Conservation (phyloP, 2,797 vertebrate genomes). For the Meriones psammophilus region DNA sequence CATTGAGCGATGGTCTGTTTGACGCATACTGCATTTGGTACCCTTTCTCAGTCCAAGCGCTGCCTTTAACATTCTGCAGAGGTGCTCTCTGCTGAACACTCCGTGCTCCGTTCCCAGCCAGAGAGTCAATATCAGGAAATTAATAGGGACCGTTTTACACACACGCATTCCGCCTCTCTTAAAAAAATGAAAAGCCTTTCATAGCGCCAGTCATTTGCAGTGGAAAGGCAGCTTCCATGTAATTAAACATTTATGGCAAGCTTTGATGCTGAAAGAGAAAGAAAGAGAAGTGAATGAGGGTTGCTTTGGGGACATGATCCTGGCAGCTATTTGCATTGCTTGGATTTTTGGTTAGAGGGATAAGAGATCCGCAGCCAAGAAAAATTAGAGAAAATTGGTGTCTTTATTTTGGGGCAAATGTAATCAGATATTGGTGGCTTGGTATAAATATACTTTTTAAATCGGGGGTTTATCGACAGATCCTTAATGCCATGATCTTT, state of each 20-base stretch:
- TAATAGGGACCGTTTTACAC: constrained; percentile 92
- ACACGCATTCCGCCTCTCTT: constrained; percentile 81
- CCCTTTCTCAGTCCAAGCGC: constrained; percentile 91
- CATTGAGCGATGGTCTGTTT: constrained; percentile 92
- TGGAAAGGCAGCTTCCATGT: constrained; percentile 83
- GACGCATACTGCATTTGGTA: constrained; percentile 93
- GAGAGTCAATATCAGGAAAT: constrained; percentile 96
- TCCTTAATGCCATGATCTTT: constrained; percentile 52
- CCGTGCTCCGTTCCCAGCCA: constrained; percentile 91
- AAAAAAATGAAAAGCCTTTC: constrained; percentile 87
- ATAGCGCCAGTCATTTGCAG: constrained; percentile 85
- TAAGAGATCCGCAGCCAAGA: constrained; percentile 58
- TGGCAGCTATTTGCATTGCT: constrained; percentile 41
- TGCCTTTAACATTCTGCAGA: constrained; percentile 94
- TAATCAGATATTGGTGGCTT: constrained; percentile 24
- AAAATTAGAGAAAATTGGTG: not conserved
- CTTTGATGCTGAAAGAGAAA: constrained; percentile 67
- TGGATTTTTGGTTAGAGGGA: constrained; percentile 58
- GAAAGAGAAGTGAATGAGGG: constrained; percentile 64
- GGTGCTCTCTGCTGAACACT: constrained; percentile 95
- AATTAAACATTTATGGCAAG: constrained; percentile 88
- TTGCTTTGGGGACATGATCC: constrained; percentile 63
- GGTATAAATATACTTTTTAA: constrained; percentile 36
- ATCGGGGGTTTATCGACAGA: constrained; percentile 13
- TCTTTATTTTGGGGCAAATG: constrained; percentile 40